These are phyloP conservation scores for Tragelaphus scriptus DNA, from an alignment of 2,113 vertebrate species.

Conservation along the genomic window DNA sequence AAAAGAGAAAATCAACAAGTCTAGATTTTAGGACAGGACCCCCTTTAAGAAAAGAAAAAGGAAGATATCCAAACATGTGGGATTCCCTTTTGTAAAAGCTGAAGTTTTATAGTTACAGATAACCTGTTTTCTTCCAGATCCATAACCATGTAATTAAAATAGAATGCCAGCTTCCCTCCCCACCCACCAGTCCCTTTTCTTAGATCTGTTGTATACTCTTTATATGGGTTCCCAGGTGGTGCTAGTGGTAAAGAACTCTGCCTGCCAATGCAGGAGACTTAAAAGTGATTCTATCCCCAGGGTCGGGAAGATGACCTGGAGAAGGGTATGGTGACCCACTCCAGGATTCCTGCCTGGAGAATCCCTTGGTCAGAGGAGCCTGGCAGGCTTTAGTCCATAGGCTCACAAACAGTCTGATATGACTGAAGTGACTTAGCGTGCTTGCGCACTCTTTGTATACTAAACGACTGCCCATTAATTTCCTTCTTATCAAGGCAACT, in stretches of 20 bases:
- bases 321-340: background rate
- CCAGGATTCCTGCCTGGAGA: background rate
- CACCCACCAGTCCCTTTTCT: background rate
- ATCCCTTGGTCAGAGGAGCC: background rate
- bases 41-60: background rate
- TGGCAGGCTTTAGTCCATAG: background rate
- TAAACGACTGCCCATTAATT: background rate
- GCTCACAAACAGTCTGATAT: background rate
- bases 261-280: background rate
- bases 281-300: background rate
- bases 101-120: background rate
- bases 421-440: background rate
- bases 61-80: background rate
- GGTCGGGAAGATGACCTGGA: background rate
- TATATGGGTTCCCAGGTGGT: background rate
- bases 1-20: constrained; percentile 18
- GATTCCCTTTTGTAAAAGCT: background rate
- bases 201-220: background rate
- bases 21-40: background rate
- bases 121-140: background rate
- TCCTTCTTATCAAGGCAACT: background rate
- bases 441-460: background rate
- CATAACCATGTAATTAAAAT: background rate
- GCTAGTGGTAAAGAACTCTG: background rate
- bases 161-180: background rate